These are phyloP conservation scores for Sinocyclocheilus maitianheensis DNA, from an alignment of 2,113 vertebrate genomes.

Conservation along the genomic window DNA sequence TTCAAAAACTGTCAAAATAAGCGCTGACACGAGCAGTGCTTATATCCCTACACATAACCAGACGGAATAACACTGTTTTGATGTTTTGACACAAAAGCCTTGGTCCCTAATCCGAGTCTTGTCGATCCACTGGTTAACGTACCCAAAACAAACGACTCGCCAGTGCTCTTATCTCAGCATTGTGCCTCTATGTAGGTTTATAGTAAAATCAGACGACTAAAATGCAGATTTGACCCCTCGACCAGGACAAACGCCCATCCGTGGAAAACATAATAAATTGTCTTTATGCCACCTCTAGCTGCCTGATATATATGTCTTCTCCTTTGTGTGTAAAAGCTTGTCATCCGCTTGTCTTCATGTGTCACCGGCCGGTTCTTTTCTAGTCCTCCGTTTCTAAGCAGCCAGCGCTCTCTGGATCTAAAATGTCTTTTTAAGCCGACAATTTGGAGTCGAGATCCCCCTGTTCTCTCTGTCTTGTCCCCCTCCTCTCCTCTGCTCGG, in stretches of 20 bases:
- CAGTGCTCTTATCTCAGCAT: constrained; percentile 55
- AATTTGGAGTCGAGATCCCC: constrained; percentile 54
- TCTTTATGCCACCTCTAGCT: constrained; percentile 28
- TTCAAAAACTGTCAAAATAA: constrained; percentile 2
- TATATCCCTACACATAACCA: background rate
- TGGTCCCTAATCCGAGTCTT: constrained; percentile 44
- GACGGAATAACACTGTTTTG: background rate
- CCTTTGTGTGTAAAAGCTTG: constrained; percentile 60
- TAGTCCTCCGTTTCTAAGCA: constrained; percentile 20
- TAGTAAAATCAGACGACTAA: background rate
- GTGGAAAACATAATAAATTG: constrained; percentile 18
- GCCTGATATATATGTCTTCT: constrained; percentile 57
- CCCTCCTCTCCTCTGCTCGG: constrained; percentile 50
- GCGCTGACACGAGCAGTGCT: background rate
- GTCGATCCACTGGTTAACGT: constrained; percentile 22
- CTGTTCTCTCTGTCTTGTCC: constrained; percentile 32
- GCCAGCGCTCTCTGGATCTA: constrained; percentile 38
- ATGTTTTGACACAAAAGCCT: constrained; percentile 43
- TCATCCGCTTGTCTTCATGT: constrained; percentile 41
- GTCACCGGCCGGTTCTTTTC: constrained; percentile 35
- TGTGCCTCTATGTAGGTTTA: constrained; percentile 9
- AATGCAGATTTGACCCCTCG: constrained; percentile 2
- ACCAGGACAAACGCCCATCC: constrained; percentile 4
- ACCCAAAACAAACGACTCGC: constrained; percentile 45
- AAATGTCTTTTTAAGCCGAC: constrained; percentile 50